Evolutionary conservation across 2,888 invertebrate species (phyloP).

Genomic region (Thera britannica): DNA sequence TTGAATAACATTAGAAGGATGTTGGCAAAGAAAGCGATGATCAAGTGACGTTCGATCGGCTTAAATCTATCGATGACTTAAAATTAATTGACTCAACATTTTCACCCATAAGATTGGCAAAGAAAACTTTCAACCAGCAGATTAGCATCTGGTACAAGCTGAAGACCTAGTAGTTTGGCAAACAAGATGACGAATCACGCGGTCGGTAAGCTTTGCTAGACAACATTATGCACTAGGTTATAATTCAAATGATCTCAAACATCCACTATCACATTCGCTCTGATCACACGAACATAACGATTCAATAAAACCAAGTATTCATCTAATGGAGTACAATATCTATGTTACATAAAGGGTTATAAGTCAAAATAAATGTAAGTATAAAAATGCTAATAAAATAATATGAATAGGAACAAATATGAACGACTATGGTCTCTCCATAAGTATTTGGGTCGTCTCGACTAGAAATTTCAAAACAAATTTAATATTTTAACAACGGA

Average conservation of each 20-base stretch:
- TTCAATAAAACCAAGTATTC: conserved; percentile 51
- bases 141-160: conserved; percentile 64
- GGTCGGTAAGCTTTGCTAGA: conserved; percentile 48
- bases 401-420: conserved; percentile 72
- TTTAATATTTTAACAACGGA: conserved; percentile 50
- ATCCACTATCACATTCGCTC: conserved; percentile 68
- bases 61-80: conserved; percentile 81
- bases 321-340: conserved; percentile 64
- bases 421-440: conserved; percentile 64
- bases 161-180: conserved; percentile 64
- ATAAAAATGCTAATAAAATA: conserved; percentile 55
- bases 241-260: conserved; percentile 60
- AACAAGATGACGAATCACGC: conserved; percentile 37
- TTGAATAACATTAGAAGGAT: conserved; percentile 60
- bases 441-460: conserved; percentile 75
- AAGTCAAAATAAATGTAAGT: conserved; percentile 48
- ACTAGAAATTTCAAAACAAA: conserved; percentile 75
- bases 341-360: conserved; percentile 61
- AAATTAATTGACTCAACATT: conserved; percentile 81
- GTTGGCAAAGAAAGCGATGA: conserved; percentile 76
- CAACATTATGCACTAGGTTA: conserved; percentile 69
- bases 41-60: conserved; percentile 61
- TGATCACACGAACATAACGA: conserved; percentile 63
- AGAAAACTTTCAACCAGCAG: conserved; percentile 56
- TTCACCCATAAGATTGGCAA: conserved; percentile 64